Percentiles rank a stretch among this genome's conserved stretches.
These are phyloP conservation scores for Eupithecia centaureata DNA, from an alignment of 2,888 invertebrate species.

Conservation along the genomic window DNA sequence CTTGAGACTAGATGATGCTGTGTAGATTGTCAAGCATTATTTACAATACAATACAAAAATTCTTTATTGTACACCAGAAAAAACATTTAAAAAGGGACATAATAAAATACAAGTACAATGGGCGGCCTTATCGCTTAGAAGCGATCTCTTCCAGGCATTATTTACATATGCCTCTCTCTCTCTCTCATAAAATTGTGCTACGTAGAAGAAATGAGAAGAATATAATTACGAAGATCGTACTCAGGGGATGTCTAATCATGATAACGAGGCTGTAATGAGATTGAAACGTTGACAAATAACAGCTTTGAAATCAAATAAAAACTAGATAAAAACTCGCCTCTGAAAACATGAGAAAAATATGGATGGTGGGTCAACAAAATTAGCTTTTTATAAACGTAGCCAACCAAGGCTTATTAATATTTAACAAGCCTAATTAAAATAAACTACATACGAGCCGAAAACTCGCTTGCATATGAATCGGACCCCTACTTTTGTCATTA, in stretches of 20 bases:
- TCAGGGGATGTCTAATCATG: neutral
- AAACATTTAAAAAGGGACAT: no score
- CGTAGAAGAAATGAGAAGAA: neutral
- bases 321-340: neutral
- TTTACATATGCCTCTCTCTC: no score
- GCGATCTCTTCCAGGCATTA: no score
- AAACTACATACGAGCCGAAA: slow-evolving; percentile 16
- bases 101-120: no score
- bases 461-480: slow-evolving; percentile 25
- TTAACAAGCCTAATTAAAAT: slow-evolving; percentile 26
- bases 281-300: neutral
- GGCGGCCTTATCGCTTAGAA: no score
- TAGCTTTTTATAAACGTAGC: neutral
- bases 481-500: slow-evolving; percentile 15
- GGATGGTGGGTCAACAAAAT: neutral
- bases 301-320: neutral
- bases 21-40: no score
- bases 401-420: slow-evolving; percentile 12
- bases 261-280: neutral
- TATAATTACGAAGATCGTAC: neutral
- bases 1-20: no score
- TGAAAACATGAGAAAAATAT: neutral
- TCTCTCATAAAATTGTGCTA: neutral
- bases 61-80: no score
- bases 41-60: no score